Conservation (phyloP, 1,140 invertebrate species). For the Chironomus tepperi region DNA sequence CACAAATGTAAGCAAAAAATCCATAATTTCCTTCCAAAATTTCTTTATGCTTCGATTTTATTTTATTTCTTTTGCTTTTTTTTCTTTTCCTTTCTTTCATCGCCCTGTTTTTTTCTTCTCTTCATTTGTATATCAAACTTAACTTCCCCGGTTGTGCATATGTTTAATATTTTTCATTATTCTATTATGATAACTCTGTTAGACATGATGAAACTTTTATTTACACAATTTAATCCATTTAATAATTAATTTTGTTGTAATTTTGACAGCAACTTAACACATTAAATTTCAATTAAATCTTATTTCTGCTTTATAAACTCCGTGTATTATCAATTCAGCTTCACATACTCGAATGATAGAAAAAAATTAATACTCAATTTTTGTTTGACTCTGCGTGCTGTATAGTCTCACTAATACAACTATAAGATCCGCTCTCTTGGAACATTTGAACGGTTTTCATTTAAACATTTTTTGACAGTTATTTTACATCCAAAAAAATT, state of each 20-base stretch:
- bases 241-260: background rate
- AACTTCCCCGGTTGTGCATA: constrained; percentile 14
- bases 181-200: background rate
- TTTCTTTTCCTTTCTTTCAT: background rate
- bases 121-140: background rate
- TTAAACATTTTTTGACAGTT: too few relatives aligned
- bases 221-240: background rate
- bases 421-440: too few relatives aligned
- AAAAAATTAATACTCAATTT: background rate
- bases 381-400: background rate
- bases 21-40: background rate
- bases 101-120: background rate
- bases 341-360: background rate
- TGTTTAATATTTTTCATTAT: background rate
- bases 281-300: constrained; percentile 13
- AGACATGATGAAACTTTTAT: background rate
- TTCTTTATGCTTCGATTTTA: background rate
- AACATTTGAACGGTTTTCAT: too few relatives aligned
- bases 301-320: background rate
- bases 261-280: background rate
- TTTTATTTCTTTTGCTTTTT: background rate
- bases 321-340: background rate
- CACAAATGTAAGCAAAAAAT: too few relatives aligned
- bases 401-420: too few relatives aligned
- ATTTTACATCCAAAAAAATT: too few relatives aligned